These are phyloP conservation scores for Eupithecia dodoneata DNA, from an alignment of 2,888 invertebrate species.

Conservation along the genomic window DNA sequence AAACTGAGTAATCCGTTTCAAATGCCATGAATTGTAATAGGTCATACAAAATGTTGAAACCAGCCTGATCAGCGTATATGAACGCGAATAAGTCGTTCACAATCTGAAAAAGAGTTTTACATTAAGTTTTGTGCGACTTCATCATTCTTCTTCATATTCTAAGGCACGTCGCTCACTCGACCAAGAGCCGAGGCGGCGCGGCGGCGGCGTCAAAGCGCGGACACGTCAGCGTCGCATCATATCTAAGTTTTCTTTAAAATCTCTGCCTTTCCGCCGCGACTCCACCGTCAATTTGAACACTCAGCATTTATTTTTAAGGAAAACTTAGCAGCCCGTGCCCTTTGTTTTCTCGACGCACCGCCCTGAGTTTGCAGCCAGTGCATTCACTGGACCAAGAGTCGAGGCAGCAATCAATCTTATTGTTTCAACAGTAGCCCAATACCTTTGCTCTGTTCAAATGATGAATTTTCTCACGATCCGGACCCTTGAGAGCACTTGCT, in stretches of 20 bases:
- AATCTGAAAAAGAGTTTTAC: conserved; percentile 61
- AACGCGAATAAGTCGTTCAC: conserved; percentile 91
- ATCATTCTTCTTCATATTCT: not conserved
- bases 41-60: conserved; percentile 84
- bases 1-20: conserved; percentile 89
- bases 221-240: too few relatives aligned
- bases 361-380: too few relatives aligned
- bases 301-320: too few relatives aligned
- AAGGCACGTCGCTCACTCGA: too few relatives aligned
- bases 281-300: too few relatives aligned
- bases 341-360: too few relatives aligned
- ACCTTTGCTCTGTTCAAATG: conserved; percentile 90
- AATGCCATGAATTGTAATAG: conserved; percentile 86
- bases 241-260: too few relatives aligned
- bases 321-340: too few relatives aligned
- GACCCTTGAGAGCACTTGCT: conserved; percentile 68
- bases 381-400: too few relatives aligned
- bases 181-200: too few relatives aligned
- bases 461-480: conserved; percentile 80
- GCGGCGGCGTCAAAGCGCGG: too few relatives aligned
- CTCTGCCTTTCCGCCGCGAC: too few relatives aligned
- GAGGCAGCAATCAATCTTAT: not conserved
- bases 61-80: conserved; percentile 84
- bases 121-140: not conserved
- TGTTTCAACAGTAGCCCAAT: not conserved